Base-by-base conservation (phyloP, 2,113 vertebrate species). In the Artemisiospiza belli region DNA sequence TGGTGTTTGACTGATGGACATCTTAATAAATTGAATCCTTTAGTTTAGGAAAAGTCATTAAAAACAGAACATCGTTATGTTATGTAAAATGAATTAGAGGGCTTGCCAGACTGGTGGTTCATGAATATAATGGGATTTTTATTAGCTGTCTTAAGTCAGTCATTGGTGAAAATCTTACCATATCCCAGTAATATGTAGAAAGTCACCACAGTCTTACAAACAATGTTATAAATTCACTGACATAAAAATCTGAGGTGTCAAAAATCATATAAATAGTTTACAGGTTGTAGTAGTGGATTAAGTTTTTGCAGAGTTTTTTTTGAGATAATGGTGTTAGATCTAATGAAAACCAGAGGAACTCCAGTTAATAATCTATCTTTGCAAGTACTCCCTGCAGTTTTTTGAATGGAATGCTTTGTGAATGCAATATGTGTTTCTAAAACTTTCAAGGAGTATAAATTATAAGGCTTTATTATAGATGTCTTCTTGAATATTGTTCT, bases 1-100 rank as follows among this genome's bases (percentile, higher is more conserved):
- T 3, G 5, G 7, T 75, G n/a, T 69, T 82, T 83, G n/a, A n/a
- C 77, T n/a, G 6, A 31, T 62, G 30, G 31, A 4, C 1, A 0
- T 89, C 58, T 77, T 76, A 37, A 44, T 76, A 82, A 80, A 89
- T 78, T 17, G 66, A 91, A 87, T 78, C 18, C 44, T 72, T 28
- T 52, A 9, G 19, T 63, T 52, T 47, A 39, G 69, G 31, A 69
- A 68, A 20, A 23, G 4, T 75, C 4, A 15, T 49, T 81, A 76
- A 63, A 91, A 85, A 33, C 21, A 66, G 37, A 85, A 62, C 20
- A 39, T 24, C 58, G 14, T 69, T 46, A 39, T 59, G 49, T 87
- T 90, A 61, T 4, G 6, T 35, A 75, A 74, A 63, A n/a, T 62
- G 6, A 77, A n/a, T 63, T 69, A 41, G 41, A 63, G 12, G 11